Conservation (phyloP, 2,113 vertebrate species). For the Psilopsiagon aurifrons region DNA sequence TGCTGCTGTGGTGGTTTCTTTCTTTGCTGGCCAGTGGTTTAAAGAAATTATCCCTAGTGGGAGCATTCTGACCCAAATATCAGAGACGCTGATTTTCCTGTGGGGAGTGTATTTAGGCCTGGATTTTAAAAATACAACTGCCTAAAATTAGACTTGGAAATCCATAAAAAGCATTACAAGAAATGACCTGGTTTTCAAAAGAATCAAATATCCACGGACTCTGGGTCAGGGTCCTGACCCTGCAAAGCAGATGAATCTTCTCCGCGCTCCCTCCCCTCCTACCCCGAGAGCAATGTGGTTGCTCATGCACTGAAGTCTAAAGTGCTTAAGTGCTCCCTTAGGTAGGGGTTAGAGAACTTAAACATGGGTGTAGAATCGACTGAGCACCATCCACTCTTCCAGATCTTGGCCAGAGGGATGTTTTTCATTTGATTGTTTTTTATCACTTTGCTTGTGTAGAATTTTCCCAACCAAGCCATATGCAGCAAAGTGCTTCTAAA, state of each 20-base stretch:
- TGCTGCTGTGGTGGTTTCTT: background rate
- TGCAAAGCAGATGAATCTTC: slow-evolving; percentile 6
- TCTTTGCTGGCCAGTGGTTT: background rate
- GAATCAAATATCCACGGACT: background rate
- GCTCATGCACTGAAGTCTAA: slow-evolving; percentile 24
- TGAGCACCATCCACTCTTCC: background rate
- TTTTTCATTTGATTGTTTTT: slow-evolving; percentile 10
- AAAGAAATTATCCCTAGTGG: background rate
- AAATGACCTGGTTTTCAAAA: slow-evolving; percentile 22
- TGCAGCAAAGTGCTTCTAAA: background rate
- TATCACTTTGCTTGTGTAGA: background rate
- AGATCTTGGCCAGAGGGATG: background rate
- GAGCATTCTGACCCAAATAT: slow-evolving; percentile 13
- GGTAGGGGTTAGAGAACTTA: slow-evolving; percentile 12
- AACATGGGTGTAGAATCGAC: background rate
- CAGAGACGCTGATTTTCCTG: background rate
- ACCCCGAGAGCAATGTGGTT: background rate
- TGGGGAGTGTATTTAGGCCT: background rate
- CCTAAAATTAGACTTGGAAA: slow-evolving; percentile 29
- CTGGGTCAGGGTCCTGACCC: slow-evolving; percentile 21
- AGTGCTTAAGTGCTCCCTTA: slow-evolving; percentile 52
- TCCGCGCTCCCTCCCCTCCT: background rate
- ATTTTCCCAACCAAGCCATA: background rate
- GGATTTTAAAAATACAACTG: background rate
- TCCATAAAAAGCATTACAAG: background rate